Evolutionary conservation across 2,888 invertebrate species (phyloP).

Genomic region (Oscheius myriophilus): DNA sequence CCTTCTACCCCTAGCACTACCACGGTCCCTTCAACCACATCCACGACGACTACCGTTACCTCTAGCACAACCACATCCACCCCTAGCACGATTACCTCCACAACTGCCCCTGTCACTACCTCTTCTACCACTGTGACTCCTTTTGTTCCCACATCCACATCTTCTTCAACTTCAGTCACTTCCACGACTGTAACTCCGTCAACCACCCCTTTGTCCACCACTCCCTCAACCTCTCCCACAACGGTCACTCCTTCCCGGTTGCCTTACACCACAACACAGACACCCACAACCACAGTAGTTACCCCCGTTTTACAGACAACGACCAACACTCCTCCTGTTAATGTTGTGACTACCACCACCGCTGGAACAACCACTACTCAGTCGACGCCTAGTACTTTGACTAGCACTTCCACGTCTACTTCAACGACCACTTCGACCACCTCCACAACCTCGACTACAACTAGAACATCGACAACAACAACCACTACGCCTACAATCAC

Average conservation of each 20-base stretch:
- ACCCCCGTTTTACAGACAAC: neutral
- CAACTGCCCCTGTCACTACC: neutral
- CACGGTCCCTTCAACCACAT: neutral
- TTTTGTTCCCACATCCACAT: neutral
- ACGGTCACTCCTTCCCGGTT: neutral
- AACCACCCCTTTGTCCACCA: neutral
- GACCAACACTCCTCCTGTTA: neutral
- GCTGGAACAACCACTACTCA: neutral
- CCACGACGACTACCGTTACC: neutral
- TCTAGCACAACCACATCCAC: neutral
- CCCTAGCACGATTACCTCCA: neutral
- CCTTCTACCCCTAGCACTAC: slow-evolving; percentile 1
- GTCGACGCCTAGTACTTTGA: neutral
- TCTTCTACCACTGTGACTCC: neutral
- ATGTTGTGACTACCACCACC: neutral
- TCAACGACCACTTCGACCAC: neutral
- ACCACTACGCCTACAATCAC: neutral
- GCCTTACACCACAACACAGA: neutral
- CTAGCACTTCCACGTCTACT: neutral
- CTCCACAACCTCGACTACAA: neutral
- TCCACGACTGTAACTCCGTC: neutral
- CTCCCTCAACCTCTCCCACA: neutral
- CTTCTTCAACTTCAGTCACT: neutral
- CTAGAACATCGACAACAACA: neutral
- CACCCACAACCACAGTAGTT: neutral